Evolutionary conservation across 2,888 invertebrate species (phyloP), one percentile per base, ranked within the genome.

Genomic region (Enchytraeus crypticus): DNA sequence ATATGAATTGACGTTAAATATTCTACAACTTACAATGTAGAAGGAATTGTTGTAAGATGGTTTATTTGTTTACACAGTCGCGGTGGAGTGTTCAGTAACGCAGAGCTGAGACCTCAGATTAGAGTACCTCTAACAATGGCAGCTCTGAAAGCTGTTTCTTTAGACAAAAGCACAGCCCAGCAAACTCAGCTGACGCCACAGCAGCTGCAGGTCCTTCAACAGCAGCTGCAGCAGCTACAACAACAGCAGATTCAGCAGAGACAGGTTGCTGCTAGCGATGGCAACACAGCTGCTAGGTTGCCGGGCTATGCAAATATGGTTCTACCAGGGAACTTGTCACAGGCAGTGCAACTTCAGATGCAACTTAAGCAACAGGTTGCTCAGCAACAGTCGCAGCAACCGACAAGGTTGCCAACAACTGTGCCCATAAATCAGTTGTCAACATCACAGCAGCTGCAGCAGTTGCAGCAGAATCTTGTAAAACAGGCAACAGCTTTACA

Each of bases 391-490:
- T 49, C 47, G 30, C 33, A 60, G 49, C 30, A 29, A 18, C 46
- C 8, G 27, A 27, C 26, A 23, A 51, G 38, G 43, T 51, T 58
- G 11, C 49, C 49, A 26, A 26, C 51, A 5, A 27, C 58, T 3
- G 51, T 58, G 18, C 49, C 29, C 30, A 43, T 53, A 11, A 27
- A 59, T 27, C 46, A 53, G 23, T 38, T 45, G 11, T 47, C 32
- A 26, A 32, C 43, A 18, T 27, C 27, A 5, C 43, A 51, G 51
- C 45, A 57, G 46, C 34, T 34, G 1, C 38, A 55, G 43, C 53
- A 64, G 46, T 34, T 55, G 32, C 51, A 53, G 49, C 53, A 59
- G 45, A 27, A 46, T 27, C 38, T 61, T 30, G 47, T n/a, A n/a
- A n/a, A 55, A 46, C 59, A 59, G 8, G 4, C 51, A 23, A 57